phyloP scores from a whole-genome alignment of 2,797 vertebrate genomes.

The Onychomys torridus region DNA sequence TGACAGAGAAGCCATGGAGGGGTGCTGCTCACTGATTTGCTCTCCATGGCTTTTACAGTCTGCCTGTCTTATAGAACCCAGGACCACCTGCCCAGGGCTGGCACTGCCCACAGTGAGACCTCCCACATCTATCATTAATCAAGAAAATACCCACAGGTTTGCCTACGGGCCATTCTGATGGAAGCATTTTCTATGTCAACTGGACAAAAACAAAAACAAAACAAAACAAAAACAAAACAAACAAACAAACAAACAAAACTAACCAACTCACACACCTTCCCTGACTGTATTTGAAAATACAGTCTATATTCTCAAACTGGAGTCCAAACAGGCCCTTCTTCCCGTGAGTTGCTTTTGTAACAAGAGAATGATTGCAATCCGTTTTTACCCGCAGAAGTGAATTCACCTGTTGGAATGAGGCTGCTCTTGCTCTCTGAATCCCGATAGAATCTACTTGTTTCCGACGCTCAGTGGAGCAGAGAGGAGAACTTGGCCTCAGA shows the following conservation, averaged over 20 bases:
- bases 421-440: not conserved
- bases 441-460: not conserved
- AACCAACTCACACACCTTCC: not conserved
- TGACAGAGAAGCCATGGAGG: too few species aligned
- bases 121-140: not conserved
- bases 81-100: not conserved
- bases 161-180: not conserved
- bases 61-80: not conserved
- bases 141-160: not conserved
- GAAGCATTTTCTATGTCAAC: not conserved
- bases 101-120: not conserved
- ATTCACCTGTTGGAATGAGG: not conserved
- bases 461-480: rapidly evolving
- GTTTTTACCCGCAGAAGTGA: not conserved
- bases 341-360: not conserved
- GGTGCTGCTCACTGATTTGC: not conserved
- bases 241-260: too few species aligned
- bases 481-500: not conserved
- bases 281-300: not conserved
- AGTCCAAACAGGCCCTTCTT: not conserved
- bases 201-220: too few species aligned
- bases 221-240: too few species aligned
- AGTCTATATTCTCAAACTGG: not conserved
- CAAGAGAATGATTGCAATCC: not conserved
- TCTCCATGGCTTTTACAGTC: not conserved